Evolutionary conservation across 2,888 invertebrate genomes (phyloP).

Genomic region (Galerucella nymphaeae): DNA sequence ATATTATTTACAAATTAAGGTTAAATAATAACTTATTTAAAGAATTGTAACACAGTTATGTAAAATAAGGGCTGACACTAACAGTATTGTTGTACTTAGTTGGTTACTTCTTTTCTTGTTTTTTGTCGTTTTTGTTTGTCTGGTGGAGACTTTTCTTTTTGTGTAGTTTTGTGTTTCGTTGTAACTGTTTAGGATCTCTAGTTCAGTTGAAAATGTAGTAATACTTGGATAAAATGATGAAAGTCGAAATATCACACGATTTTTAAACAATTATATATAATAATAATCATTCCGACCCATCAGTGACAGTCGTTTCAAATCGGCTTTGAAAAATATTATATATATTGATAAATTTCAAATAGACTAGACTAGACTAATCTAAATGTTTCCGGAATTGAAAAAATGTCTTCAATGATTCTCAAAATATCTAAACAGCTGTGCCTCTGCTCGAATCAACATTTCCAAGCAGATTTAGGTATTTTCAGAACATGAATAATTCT

Average conservation of each 20-base stretch:
- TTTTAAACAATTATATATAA: too few relatives aligned
- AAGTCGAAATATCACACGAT: neutral
- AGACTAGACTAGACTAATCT: too few relatives aligned
- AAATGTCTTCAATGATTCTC: too few relatives aligned
- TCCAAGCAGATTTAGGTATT: too few relatives aligned
- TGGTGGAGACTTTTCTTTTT: neutral
- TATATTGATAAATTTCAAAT: too few relatives aligned
- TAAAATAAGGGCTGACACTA: neutral
- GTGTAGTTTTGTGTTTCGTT: neutral
- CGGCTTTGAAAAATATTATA: too few relatives aligned
- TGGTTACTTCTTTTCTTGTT: neutral
- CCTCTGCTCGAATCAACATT: too few relatives aligned
- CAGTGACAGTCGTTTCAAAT: too few relatives aligned
- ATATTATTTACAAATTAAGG: neutral
- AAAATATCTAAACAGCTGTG: too few relatives aligned
- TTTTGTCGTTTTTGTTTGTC: neutral
- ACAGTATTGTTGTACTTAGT: conserved; percentile 1
- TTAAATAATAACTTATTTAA: conserved; percentile 4
- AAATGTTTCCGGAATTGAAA: too few relatives aligned
- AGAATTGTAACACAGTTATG: neutral
- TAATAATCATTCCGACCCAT: too few relatives aligned
- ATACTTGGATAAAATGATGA: neutral
- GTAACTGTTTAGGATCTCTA: neutral
- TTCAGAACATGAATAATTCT: too few relatives aligned
- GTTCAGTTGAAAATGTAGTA: neutral